These are phyloP conservation scores for Zaprionus gabonicus DNA, from an alignment of 1,140 invertebrate species.

Conservation along the genomic window DNA sequence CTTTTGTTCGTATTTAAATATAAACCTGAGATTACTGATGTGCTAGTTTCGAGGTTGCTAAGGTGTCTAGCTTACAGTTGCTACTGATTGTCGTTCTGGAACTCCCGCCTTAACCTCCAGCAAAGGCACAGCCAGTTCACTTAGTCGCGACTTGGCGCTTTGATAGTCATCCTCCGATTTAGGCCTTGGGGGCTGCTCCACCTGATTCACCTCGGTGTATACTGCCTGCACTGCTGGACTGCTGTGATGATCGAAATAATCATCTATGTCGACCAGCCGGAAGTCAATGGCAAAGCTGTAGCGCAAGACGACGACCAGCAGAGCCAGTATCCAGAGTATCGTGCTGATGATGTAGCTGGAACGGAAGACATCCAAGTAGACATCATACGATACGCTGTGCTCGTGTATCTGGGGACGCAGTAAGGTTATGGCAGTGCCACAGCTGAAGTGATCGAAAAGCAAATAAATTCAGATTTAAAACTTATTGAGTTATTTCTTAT, in stretches of 20 bases:
- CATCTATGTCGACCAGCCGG: conserved; percentile 75
- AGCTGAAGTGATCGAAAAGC: conserved; percentile 36
- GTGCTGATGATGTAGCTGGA: conserved; percentile 67
- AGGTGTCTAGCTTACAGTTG: conserved; percentile 45
- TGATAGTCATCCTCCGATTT: conserved; percentile 78
- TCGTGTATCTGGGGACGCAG: conserved; percentile 68
- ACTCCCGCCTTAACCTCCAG: conserved; percentile 46
- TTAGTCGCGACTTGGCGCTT: conserved; percentile 75
- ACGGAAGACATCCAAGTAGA: conserved; percentile 69
- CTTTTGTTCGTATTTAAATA: conserved; percentile 53
- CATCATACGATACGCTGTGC: conserved; percentile 63
- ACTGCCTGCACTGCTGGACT: conserved; percentile 39
- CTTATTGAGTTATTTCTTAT: conserved; percentile 7
- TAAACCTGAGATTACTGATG: conserved; percentile 74
- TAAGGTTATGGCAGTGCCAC: conserved; percentile 71
- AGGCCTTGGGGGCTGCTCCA: conserved; percentile 58
- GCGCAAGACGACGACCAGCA: conserved; percentile 73
- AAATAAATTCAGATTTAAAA: background rate
- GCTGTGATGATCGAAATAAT: conserved; percentile 60
- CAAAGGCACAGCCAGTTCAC: conserved; percentile 70
- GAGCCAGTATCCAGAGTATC: conserved; percentile 67
- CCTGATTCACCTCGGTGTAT: conserved; percentile 51
- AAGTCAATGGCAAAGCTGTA: conserved; percentile 78
- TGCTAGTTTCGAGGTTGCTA: background rate
- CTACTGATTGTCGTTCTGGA: conserved; percentile 26